Conservation (phyloP, 2,113 vertebrate species). For the Sylvietta virens region DNA sequence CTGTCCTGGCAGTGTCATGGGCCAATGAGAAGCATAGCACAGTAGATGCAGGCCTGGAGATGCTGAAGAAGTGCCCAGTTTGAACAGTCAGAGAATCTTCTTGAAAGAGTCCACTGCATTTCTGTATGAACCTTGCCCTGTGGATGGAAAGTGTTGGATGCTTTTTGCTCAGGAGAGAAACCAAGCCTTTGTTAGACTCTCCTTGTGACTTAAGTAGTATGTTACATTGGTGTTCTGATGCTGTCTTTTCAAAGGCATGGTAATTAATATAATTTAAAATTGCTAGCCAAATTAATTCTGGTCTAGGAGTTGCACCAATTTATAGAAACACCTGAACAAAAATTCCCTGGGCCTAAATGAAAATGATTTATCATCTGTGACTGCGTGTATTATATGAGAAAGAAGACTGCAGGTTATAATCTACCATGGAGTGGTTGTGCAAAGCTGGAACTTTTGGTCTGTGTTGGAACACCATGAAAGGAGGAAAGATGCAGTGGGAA, state of each 20-base stretch:
- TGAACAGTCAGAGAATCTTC: neutral
- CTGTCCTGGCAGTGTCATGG: neutral
- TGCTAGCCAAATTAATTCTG: neutral
- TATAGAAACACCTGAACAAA: neutral
- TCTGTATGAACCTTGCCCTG: neutral
- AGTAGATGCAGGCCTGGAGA: neutral
- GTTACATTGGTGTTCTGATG: neutral
- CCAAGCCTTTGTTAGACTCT: neutral
- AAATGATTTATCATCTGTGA: neutral
- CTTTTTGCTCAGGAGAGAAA: neutral
- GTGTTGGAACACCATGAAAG: neutral
- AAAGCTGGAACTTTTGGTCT: neutral
- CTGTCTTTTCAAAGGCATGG: neutral
- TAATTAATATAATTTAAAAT: neutral
- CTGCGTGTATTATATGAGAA: neutral
- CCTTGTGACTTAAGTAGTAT: neutral
- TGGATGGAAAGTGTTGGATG: neutral
- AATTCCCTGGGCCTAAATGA: neutral
- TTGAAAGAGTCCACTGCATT: neutral
- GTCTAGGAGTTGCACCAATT: neutral
- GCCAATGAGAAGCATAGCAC: fast-evolving
- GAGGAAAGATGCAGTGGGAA: neutral
- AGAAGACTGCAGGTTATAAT: neutral
- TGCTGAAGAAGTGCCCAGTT: neutral
- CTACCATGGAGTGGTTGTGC: neutral